Evolutionary conservation across 2,113 vertebrate genomes (phyloP), one percentile per base, ranked within the genome.

Genomic region (Carettochelys insculpta): DNA sequence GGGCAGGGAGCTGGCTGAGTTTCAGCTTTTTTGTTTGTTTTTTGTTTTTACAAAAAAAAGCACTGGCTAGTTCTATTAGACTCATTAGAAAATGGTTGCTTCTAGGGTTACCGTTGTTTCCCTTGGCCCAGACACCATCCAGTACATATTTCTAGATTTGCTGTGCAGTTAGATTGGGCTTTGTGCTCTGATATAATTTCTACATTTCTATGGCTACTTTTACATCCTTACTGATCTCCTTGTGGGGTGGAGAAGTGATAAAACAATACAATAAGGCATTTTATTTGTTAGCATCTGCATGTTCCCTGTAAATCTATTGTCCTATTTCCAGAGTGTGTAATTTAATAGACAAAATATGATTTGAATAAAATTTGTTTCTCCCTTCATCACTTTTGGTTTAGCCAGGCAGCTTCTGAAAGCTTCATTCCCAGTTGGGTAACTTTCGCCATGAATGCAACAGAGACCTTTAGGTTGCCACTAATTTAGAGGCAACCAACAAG

Each of bases 401-500:
- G 65, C 12, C 14, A 80, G 83, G 93, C 5, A 90, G 38, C 16
- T 68, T 65, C 16, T 51, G 24, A 34, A 81, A 83, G 22, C 61
- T 88, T 86, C 3, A 11, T 88, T 95, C 50, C 17, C 34, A n/a
- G 3, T 2, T 87, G 88, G 43, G 3, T 68, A 82, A 68, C 45
- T 83, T 3, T 76, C 90, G 58, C 22, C 25, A 58, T 3, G 43
- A 87, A 25, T 77, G 29, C 91, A 61, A 80, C 24, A 56, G 71
- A 93, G 27, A 80, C 71, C 54, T 95, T 86, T 82, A 85, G 51
- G 51, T 83, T 87, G 11, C 47, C 81, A 87, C 47, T 87, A 79
- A 94, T 51, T 73, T 85, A 92, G 77, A 91, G 68, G 31, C 8
- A 93, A 68, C 82, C n/a, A 87, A 91, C 43, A 93, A 61, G 85